Evolutionary conservation across 2,888 invertebrate species (phyloP).

Genomic region (Oligia fasciuncula): DNA sequence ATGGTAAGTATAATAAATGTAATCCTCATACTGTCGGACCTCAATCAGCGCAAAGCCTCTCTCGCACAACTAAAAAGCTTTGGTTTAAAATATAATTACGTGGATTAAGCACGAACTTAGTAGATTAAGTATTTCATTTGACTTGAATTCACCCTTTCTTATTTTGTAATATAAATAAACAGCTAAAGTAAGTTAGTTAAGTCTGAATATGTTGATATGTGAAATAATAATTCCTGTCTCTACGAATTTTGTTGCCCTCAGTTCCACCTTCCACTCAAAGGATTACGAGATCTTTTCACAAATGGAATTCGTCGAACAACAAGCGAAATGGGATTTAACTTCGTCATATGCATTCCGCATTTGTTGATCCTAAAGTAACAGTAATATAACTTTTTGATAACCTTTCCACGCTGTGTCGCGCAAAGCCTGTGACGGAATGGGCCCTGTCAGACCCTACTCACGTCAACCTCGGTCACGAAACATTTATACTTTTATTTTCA

Average conservation of each 20-base stretch:
- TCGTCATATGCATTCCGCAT: slow-evolving; percentile 66
- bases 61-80: slow-evolving; percentile 65
- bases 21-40: slow-evolving; percentile 75
- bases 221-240: slow-evolving; percentile 21
- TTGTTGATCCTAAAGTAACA: slow-evolving; percentile 70
- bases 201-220: slow-evolving; percentile 20
- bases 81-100: slow-evolving; percentile 66
- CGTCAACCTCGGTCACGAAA: slow-evolving; percentile 75
- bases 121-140: slow-evolving; percentile 16
- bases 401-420: slow-evolving; percentile 70
- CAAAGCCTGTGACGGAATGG: slow-evolving; percentile 77
- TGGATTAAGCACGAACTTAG: slow-evolving; percentile 47
- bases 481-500: slow-evolving; percentile 71
- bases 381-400: slow-evolving; percentile 78
- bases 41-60: slow-evolving; percentile 72
- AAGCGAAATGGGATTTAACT: slow-evolving; percentile 66
- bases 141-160: not conserved
- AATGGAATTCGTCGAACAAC: slow-evolving; percentile 62
- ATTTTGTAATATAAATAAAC: slow-evolving; percentile 1
- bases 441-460: slow-evolving; percentile 84
- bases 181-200: slow-evolving; percentile 12
- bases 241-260: slow-evolving; percentile 27
- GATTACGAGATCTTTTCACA: slow-evolving; percentile 57
- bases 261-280: slow-evolving; percentile 60
- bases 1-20: slow-evolving; percentile 60